Percentiles rank a stretch among this genome's conserved stretches.
Evolutionary conservation across 2,888 invertebrate species (phyloP).

Genomic region (Perithous albicinctus): DNA sequence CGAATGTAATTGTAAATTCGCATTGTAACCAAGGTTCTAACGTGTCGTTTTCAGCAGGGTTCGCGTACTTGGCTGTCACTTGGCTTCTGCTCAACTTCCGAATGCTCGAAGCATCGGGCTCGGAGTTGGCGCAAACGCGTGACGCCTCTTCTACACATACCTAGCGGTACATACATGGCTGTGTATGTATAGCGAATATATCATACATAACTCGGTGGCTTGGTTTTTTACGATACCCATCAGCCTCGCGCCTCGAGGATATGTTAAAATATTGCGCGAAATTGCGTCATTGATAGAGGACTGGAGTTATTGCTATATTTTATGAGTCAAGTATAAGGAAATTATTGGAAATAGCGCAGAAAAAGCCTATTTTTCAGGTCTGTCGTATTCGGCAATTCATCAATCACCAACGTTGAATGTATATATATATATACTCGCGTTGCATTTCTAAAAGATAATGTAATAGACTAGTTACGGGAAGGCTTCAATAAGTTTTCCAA

Average conservation of each 20-base stretch:
- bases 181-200: neutral
- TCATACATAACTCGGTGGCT: neutral
- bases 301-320: slow-evolving; percentile 8
- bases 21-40: too few relatives aligned
- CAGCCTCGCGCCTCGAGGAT: neutral
- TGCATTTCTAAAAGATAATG: neutral
- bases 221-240: slow-evolving; percentile 10
- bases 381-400: too few relatives aligned
- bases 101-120: slow-evolving; percentile 28
- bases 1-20: neutral
- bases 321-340: neutral
- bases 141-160: neutral
- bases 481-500: neutral
- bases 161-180: neutral
- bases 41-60: neutral
- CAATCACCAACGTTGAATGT: too few relatives aligned
- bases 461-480: neutral
- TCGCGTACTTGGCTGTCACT: slow-evolving; percentile 2
- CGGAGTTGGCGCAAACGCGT: slow-evolving; percentile 50
- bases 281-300: slow-evolving; percentile 16
- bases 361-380: neutral
- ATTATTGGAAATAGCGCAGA: neutral
- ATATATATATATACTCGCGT: neutral
- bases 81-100: slow-evolving; percentile 28
- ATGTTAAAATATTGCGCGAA: slow-evolving; percentile 31